Conservation (phyloP, 2,888 invertebrate genomes). For the Miltochrista miniata region DNA sequence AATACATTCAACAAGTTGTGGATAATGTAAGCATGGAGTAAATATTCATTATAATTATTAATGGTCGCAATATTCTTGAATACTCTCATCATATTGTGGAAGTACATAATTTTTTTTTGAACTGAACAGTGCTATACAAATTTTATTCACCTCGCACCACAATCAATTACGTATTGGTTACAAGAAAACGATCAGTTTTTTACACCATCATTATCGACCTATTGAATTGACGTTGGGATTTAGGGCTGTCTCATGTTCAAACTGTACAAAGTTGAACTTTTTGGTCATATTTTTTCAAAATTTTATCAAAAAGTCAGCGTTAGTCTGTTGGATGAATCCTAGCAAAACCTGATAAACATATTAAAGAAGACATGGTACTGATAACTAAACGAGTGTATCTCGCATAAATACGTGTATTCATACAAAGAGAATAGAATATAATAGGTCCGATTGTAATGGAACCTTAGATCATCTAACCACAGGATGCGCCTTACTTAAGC, state of each 20-base stretch:
- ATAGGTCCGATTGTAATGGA: too few relatives aligned
- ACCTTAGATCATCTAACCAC: too few relatives aligned
- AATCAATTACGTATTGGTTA: conserved; percentile 29
- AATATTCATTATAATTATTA: background rate
- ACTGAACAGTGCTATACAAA: conserved; percentile 12
- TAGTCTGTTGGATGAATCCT: too few relatives aligned
- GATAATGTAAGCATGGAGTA: background rate
- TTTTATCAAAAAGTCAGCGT: too few relatives aligned
- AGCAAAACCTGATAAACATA: too few relatives aligned
- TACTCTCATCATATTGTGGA: background rate
- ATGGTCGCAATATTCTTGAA: background rate
- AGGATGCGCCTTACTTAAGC: too few relatives aligned
- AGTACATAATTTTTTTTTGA: background rate
- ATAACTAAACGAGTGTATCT: too few relatives aligned
- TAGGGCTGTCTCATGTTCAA: conserved; percentile 1
- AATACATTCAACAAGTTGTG: background rate
- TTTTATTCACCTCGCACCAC: conserved; percentile 22
- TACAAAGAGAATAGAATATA: too few relatives aligned
- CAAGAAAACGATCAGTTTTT: conserved; percentile 32
- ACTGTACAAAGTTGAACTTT: too few relatives aligned
- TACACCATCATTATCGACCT: conserved; percentile 16
- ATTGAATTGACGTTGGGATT: background rate
- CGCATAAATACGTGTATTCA: too few relatives aligned
- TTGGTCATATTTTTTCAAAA: too few relatives aligned
- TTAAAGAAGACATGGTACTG: too few relatives aligned